Evolutionary conservation across 2,888 invertebrate genomes (phyloP), one percentile per base, ranked within the genome.

Genomic region (Heliconius cydno): DNA sequence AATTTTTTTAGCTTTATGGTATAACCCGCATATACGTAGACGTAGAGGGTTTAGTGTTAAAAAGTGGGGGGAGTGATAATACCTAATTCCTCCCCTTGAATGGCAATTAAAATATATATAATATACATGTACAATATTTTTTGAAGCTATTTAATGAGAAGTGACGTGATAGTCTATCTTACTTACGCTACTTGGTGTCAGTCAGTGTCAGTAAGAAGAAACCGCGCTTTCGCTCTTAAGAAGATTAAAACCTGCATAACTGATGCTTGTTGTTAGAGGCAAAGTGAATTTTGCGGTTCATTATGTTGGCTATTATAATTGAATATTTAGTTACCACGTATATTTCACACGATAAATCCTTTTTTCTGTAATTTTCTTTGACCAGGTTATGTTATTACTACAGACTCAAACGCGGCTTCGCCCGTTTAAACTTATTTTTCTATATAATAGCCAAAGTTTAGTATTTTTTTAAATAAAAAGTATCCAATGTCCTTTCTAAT

Each of bases 181-280:
- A 57, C 57, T 73, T n/a, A 30, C n/a, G 5, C n/a, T n/a, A 60
- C 1, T 73, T n/a, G 57, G 30, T 60, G 30, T 52, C 19, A 72
- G 34, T 34, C 7, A 34, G 34, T 34, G 73, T 73, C 30, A 73
- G 34, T 60, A 65, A 60, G 76, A 70, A 71, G 46, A n/a, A 57
- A 63, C 80, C 67, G 67, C 65, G 65, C 68, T 70, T n/a, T 65
- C 80, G 89, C 90, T 91, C 89, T 92, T 90, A 91, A 90, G 87
- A 84, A 89, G 87, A 92, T 92, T 92, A 91, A 90, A 92, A 90
- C 90, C 88, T 90, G 88, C 89, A 91, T 92, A 88, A 88, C 88
- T 88, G 86, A 91, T 90, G 88, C 82, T 77, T 71, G 82, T 83
- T 82, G 79, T 82, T 80, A 72, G 77, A 38, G 30, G 28, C 15